phyloP scores from a whole-genome alignment of 2,797 vertebrate genomes.

The Molothrus ater region DNA sequence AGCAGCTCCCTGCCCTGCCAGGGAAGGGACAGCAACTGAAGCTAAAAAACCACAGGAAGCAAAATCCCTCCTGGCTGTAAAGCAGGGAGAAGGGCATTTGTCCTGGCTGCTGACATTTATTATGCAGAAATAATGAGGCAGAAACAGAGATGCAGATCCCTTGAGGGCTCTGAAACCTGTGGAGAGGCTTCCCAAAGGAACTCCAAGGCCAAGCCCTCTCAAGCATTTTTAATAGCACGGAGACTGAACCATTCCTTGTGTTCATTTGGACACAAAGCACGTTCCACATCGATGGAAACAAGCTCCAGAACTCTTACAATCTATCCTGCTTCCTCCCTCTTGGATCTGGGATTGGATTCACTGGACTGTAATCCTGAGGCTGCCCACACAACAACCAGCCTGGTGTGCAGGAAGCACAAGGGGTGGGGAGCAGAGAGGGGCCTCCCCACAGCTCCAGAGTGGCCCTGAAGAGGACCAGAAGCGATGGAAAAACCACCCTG shows the following conservation, averaged over 20 bases:
- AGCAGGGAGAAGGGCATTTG: not conserved
- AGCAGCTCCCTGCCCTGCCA: not conserved
- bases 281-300: not conserved
- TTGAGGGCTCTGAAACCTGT: not conserved
- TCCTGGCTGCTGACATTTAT: not conserved
- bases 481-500: not conserved
- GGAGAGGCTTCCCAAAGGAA: not conserved
- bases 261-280: not conserved
- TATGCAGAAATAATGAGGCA: slow-evolving; percentile 4
- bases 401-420: not conserved
- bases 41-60: not conserved
- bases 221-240: not conserved
- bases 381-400: not conserved
- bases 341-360: not conserved
- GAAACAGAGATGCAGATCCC: not conserved
- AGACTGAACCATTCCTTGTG: not conserved
- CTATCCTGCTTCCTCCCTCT: not conserved
- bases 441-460: not conserved
- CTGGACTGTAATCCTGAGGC: not conserved
- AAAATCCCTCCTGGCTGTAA: not conserved
- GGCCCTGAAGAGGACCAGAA: not conserved
- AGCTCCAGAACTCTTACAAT: not conserved
- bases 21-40: not conserved
- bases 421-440: not conserved
- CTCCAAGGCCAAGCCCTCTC: not conserved